Evolutionary conservation across 1,140 invertebrate genomes (phyloP).

Genomic region (Eumeta japonica): DNA sequence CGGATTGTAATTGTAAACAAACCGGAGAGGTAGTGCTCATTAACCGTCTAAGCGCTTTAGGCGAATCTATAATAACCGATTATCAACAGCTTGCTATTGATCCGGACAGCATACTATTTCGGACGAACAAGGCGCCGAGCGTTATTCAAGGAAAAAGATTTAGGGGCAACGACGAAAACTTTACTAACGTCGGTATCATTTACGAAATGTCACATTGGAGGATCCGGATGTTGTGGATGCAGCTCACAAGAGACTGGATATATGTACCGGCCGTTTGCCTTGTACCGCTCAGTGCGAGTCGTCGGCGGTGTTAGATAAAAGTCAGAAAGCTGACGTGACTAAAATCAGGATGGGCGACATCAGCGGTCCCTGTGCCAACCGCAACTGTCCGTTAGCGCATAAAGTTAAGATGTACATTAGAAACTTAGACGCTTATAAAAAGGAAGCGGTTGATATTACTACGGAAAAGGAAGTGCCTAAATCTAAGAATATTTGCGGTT

Average conservation of each 20-base stretch:
- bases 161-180: constrained; percentile 43
- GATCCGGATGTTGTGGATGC: constrained; percentile 29
- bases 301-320: not conserved
- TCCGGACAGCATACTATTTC: constrained; percentile 43
- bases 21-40: constrained; percentile 40
- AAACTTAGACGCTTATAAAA: constrained; percentile 41
- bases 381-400: constrained; percentile 41
- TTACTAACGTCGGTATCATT: constrained; percentile 43
- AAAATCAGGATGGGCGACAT: constrained; percentile 51
- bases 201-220: constrained; percentile 45
- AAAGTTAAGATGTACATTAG: constrained; percentile 45
- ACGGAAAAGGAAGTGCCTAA: constrained; percentile 20
- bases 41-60: constrained; percentile 37
- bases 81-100: constrained; percentile 44
- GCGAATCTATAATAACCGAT: constrained; percentile 43
- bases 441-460: constrained; percentile 20
- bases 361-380: constrained; percentile 42
- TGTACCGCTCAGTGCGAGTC: constrained; percentile 21
- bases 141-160: constrained; percentile 43
- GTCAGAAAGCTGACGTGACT: constrained; percentile 20
- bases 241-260: constrained; percentile 32
- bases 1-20: constrained; percentile 38
- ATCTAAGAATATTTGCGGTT: constrained; percentile 42
- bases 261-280: constrained; percentile 41
- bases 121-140: constrained; percentile 46